A percentile compares a stretch with the other conserved stretches of the same genome.
Evolutionary conservation across 2,797 vertebrate species (phyloP).

Genomic region (Neopelma chrysocephalum): DNA sequence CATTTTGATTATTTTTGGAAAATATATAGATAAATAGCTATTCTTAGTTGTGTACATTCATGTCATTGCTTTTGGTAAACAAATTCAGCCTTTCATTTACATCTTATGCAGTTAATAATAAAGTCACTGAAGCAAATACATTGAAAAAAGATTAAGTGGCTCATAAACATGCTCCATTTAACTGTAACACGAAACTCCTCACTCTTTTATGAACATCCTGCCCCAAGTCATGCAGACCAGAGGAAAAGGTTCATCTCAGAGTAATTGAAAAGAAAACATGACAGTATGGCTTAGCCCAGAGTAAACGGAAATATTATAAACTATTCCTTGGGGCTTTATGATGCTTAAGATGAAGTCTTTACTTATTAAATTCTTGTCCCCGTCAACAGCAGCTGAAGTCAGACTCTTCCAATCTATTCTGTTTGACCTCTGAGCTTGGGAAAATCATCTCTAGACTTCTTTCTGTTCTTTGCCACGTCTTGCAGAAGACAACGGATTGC

Average conservation of each 20-base stretch:
- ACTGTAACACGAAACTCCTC: constrained; percentile 9
- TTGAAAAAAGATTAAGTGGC: not conserved
- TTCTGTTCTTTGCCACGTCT: not conserved
- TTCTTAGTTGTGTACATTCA: not conserved
- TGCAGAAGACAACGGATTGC: not conserved
- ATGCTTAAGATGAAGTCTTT: not conserved
- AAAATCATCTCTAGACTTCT: not conserved
- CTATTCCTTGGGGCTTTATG: not conserved
- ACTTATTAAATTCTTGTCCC: not conserved
- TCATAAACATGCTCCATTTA: constrained; percentile 34
- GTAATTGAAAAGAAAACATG: not conserved
- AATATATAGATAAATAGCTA: not conserved
- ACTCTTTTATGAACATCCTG: not conserved
- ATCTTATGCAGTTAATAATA: not conserved
- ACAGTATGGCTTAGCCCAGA: not conserved
- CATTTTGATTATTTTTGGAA: not conserved
- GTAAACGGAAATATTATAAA: not conserved
- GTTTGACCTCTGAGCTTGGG: not conserved
- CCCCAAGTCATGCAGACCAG: not conserved
- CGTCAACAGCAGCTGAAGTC: not conserved
- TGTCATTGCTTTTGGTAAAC: not conserved
- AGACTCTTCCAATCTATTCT: not conserved
- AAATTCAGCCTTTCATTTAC: not conserved
- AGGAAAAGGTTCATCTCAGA: constrained; percentile 7
- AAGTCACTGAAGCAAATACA: not conserved